Percentiles rank a stretch among this genome's conserved stretches.
Conservation (phyloP, 1,140 invertebrate genomes). For the Rhyzopertha dominica region DNA sequence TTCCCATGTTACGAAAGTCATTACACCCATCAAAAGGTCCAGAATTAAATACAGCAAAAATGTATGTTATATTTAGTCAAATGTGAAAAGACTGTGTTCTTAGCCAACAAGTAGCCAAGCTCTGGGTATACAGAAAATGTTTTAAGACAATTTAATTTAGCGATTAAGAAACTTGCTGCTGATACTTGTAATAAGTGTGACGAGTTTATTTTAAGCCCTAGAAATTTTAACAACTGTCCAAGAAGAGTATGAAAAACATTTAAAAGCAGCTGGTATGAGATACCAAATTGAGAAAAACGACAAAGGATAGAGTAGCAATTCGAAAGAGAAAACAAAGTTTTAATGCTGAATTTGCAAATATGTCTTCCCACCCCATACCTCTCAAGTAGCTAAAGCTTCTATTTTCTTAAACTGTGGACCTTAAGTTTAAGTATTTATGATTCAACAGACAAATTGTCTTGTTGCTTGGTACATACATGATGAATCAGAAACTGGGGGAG, state of each 20-base stretch:
- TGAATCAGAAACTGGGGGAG: slow-evolving; percentile 9
- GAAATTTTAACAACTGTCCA: not conserved
- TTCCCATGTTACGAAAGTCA: too few relatives aligned
- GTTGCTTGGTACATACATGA: not conserved
- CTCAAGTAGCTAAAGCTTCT: slow-evolving; percentile 7
- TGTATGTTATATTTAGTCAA: too few relatives aligned
- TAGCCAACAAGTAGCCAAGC: too few relatives aligned
- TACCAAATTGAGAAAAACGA: slow-evolving; percentile 6
- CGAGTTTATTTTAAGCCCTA: not conserved
- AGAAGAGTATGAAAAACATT: slow-evolving; percentile 6
- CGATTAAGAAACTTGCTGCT: slow-evolving; percentile 2
- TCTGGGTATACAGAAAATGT: slow-evolving; percentile 11
- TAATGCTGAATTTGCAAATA: slow-evolving; percentile 14
- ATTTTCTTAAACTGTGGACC: not conserved
- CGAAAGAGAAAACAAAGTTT: slow-evolving; percentile 1
- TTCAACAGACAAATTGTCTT: slow-evolving; percentile 1
- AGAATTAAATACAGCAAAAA: too few relatives aligned
- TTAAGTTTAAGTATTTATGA: slow-evolving; percentile 2
- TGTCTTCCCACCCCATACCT: slow-evolving; percentile 4
- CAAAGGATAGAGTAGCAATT: slow-evolving; percentile 9
- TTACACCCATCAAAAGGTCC: too few relatives aligned
- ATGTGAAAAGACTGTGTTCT: too few relatives aligned
- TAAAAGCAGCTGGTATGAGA: slow-evolving; percentile 7
- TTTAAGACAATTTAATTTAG: slow-evolving; percentile 10
- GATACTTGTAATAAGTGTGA: slow-evolving; percentile 6